Evolutionary conservation across 64 coral and sea anemone genomes (phyloP), one percentile per base, ranked within the genome.

Genomic region (Pocillopora verrucosa): DNA sequence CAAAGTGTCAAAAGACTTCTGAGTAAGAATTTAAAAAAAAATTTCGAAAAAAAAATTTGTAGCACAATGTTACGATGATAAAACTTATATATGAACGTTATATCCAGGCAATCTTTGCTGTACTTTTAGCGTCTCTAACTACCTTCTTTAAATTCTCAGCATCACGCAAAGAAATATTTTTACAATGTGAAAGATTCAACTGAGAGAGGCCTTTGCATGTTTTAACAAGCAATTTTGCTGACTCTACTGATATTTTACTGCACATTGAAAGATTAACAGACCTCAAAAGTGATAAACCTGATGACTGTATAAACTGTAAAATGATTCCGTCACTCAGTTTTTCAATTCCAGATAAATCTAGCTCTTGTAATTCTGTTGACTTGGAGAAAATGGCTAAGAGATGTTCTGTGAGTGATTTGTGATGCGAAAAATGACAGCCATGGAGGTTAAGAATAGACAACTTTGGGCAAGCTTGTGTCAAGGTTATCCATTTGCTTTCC

Each of bases 191-290:
- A 10, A 92, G 63, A 74, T 88, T 92, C 36, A 92, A 30, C 59
- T 41, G 79, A 20, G 76, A 20, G 58, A 92, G 91, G 35, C 58
- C 73, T 41, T 59, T 24, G 74, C 85, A 92, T 64, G 17, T 80
- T 74, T 80, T 25, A 16, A 88, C 15, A 25, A 92, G 37, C 68
- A 36, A 30, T 57, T 73, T 30, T 73, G 69, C 61, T 36, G 75
- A 73, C 87, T 88, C 85, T 45, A 80, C 57, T 34, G 86, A 74
- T 12, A 92, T 41, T 82, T 88, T 85, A 65, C 76, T 34, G 36
- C 91, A 92, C 57, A 80, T 16, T 56, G 86, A 92, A 61, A 92
- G 91, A 82, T 92, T 80, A 9, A 92, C 45, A 58, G 85, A 88
- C 60, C 76, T 65, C 22, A 92, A 41, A 10, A 35, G 2, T 10